Evolutionary conservation across 2,113 vertebrate species (phyloP).

Genomic region (Struthio camelus): DNA sequence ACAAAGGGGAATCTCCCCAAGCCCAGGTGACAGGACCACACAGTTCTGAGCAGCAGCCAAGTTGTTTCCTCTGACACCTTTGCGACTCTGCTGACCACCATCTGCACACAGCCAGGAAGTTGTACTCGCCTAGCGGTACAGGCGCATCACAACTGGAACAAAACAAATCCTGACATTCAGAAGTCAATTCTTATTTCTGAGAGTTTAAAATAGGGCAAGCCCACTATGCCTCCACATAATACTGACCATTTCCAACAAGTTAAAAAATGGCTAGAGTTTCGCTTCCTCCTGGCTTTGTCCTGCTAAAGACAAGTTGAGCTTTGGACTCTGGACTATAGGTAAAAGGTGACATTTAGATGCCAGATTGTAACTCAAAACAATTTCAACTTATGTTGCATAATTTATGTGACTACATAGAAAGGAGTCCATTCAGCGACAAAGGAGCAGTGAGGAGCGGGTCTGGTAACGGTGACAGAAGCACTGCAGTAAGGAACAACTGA

Average conservation of each 20-base stretch:
- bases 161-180: background rate
- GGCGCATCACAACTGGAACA: background rate
- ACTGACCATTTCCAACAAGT: background rate
- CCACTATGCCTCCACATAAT: background rate
- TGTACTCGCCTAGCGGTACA: background rate
- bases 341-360: background rate
- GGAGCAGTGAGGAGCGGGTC: rapidly evolving
- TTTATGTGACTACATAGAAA: background rate
- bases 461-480: background rate
- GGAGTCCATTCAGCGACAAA: background rate
- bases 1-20: background rate
- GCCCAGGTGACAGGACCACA: background rate
- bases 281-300: background rate
- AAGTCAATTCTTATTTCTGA: background rate
- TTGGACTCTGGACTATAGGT: background rate
- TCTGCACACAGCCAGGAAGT: rapidly evolving
- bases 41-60: background rate
- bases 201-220: background rate
- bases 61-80: background rate
- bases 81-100: background rate
- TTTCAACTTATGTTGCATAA: too few species aligned
- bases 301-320: background rate
- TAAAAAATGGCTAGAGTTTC: background rate
- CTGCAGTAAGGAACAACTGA: background rate
- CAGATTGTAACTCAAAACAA: background rate